A percentile compares a stretch with the other conserved stretches of the same genome.
Conservation (phyloP, 2,797 vertebrate genomes). For the Numenius phaeopus region DNA sequence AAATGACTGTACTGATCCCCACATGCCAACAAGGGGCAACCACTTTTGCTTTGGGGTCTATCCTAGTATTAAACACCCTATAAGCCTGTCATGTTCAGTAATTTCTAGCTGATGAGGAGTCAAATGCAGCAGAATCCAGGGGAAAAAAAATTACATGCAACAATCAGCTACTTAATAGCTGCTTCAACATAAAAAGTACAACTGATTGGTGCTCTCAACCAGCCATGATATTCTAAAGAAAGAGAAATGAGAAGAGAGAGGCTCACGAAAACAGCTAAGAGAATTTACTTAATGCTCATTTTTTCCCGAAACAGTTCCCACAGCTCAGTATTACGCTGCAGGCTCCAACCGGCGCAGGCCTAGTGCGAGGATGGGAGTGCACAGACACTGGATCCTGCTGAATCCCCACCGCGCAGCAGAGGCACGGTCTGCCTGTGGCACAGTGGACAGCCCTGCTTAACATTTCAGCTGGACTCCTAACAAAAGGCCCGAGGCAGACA, state of each 20-base stretch:
- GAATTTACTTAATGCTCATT: constrained; percentile 45
- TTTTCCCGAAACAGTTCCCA: constrained; percentile 24
- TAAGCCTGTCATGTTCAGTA: background rate
- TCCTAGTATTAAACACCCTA: background rate
- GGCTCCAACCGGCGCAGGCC: background rate
- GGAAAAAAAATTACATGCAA: constrained; percentile 32
- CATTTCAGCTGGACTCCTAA: background rate
- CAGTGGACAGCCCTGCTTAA: background rate
- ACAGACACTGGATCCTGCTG: background rate
- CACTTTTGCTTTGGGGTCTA: background rate
- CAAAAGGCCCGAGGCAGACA: background rate
- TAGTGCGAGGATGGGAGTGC: background rate
- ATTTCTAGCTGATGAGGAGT: constrained; percentile 24
- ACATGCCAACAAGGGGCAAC: background rate
- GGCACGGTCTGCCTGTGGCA: background rate
- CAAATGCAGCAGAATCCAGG: constrained; percentile 7
- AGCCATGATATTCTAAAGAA: constrained; percentile 61
- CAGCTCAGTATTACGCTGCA: background rate
- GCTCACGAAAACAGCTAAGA: constrained; percentile 45
- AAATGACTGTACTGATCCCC: background rate
- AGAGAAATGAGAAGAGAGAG: constrained; percentile 33
- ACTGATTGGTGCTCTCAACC: constrained; percentile 61
- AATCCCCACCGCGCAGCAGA: background rate
- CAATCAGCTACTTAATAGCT: constrained; percentile 65
- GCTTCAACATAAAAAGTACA: constrained; percentile 49